Base-by-base conservation (phyloP, 1,140 invertebrate genomes). In the Drosophila cardini region DNA sequence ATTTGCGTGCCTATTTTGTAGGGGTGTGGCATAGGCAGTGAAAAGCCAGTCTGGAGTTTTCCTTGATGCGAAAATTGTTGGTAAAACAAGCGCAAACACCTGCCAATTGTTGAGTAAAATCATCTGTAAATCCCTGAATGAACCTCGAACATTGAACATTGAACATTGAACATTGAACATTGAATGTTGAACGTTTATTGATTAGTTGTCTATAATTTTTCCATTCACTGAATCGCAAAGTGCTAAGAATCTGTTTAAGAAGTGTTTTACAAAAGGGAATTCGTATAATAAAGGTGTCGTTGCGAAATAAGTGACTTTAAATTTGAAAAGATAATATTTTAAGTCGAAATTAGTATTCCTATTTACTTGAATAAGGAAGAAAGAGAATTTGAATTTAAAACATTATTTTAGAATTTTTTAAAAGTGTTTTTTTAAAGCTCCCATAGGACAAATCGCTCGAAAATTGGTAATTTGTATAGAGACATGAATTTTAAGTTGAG, bases 151-250 rank as follows among this genome's bases (percentile, higher is more conserved):
- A 13, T 50, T 45, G 10, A 26, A 26, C 21, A 26, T 26, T 5
- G 10, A 11, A 13, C 16, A 21, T 6, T 26, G n/a, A n/a, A 18
- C 45, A 13, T 50, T 45, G n/a, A 26, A 26, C 21, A 26, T 26
- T 5, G 10, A 11, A 13, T n/a, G 34, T 6, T 26, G n/a, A n/a
- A 18, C 45, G 18, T 50, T 45, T 52, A 76, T 84, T 83, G 90
- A 91, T 91, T 91, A 91, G 90, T 74, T 87, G 84, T 72, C 85
- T 84, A 91, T 90, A 90, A 91, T 91, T 91, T 91, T 91, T 85
- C 90, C 80, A 80, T 91, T 91, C 90, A 91, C 55, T 91, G 90
- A 90, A 55, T 76, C 72, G 75, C 43, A 77, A 91, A 80, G 73
- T 63, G 61, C 15, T 46, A 74, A 57, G 42, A 26, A 46, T 36